Evolutionary conservation across 2,113 vertebrate species (phyloP), one percentile per base, ranked within the genome.

Genomic region (Salvelinus fontinalis): DNA sequence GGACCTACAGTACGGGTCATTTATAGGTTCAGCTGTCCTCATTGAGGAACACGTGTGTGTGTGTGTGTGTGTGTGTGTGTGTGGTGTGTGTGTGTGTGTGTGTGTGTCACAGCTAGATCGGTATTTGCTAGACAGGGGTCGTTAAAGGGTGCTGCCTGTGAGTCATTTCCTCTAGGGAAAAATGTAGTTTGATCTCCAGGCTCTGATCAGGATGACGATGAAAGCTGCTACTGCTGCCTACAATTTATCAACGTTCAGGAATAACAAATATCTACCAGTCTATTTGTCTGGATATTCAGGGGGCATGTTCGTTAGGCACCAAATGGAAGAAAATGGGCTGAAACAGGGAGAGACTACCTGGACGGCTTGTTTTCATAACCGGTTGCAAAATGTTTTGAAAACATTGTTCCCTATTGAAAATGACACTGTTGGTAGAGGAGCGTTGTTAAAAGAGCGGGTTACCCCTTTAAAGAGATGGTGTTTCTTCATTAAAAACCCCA

Each of bases 41-140:
- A 9, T 3, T 31, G 9, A 18, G 29, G 2, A 86, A 9, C 39
- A 49, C 14, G 66, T 64, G 26, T 7, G 31, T 34, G 31, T 54
- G 69, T 75, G 48, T 73, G 57, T 77, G 67, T 67, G 66, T 73
- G 49, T 77, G 62, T 67, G 51, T 78, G 44, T 71, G 44, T 71
- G 69, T 71, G 69, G 27, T 27, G 27, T 3, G 27, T 27, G 27
- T 27, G 27, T 27, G 27, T 27, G 27, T 27, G 27, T 3, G 27
- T 27, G 27, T 27, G 27, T 13, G 70, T 18, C 27, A 24, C 11
- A 24, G 24, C 5, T 5, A 6, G 67, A 11, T 14, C 14, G 7
- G 67, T 22, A 4, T 18, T 39, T 44, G 31, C 34, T 7, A 69
- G 18, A 14, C 60, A 66, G 9, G 8, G 3, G n/a, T n/a, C 3